phyloP scores from a whole-genome alignment of 2,797 vertebrate genomes.

The Bryconaethiops microstoma region DNA sequence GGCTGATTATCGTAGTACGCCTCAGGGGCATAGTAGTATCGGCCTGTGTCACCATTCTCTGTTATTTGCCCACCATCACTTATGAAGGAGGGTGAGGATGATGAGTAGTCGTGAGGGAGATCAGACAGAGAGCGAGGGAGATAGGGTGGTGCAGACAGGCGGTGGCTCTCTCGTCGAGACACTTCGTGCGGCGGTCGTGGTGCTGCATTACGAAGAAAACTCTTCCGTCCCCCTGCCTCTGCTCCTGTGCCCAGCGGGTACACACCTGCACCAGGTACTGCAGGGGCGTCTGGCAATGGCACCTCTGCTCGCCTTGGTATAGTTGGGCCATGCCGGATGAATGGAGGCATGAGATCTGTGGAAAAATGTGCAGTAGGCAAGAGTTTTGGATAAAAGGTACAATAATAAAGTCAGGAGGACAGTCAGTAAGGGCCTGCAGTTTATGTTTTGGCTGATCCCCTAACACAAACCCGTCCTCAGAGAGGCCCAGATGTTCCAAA shows the following conservation, averaged over 20 bases:
- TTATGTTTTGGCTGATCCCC: too few species aligned
- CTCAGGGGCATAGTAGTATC: conserved; percentile 85
- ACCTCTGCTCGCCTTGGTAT: conserved; percentile 92
- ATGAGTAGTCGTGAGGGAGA: conserved; percentile 86
- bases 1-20: conserved; percentile 84
- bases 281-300: conserved; percentile 76
- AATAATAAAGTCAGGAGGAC: neutral
- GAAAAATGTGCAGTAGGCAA: neutral
- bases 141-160: conserved; percentile 91
- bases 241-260: conserved; percentile 72
- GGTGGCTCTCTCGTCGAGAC: conserved; percentile 91
- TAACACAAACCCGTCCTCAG: too few species aligned
- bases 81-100: conserved; percentile 89
- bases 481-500: too few species aligned
- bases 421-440: neutral
- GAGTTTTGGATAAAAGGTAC: neutral
- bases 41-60: conserved; percentile 88
- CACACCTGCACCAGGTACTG: conserved; percentile 65
- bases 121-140: conserved; percentile 87
- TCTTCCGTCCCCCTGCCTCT: conserved; percentile 84
- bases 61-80: conserved; percentile 80
- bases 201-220: conserved; percentile 84
- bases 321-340: conserved; percentile 96
- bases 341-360: conserved; percentile 96
- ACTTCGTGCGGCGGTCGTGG: conserved; percentile 88